Conservation (phyloP, 2,888 invertebrate genomes). For the Macropis europaea region DNA sequence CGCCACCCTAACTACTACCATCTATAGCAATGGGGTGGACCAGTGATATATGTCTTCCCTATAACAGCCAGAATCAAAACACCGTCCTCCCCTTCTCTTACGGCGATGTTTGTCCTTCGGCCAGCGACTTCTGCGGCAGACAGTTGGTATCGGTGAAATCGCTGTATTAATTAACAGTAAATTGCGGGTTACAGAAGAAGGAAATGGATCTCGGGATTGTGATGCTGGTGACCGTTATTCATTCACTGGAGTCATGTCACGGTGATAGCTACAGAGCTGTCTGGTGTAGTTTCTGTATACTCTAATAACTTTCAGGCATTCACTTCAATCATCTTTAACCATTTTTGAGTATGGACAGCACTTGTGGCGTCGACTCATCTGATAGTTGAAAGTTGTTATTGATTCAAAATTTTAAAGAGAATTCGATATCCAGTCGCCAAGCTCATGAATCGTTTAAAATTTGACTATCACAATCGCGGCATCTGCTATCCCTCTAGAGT, state of each 20-base stretch:
- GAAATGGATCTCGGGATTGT: conserved; percentile 4
- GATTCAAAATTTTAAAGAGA: too few species aligned
- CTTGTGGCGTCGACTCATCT: too few species aligned
- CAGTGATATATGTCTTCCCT: conserved; percentile 77
- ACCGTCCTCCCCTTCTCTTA: conserved; percentile 62
- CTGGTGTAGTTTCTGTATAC: too few species aligned
- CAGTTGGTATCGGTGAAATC: conserved; percentile 57
- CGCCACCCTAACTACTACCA: conserved; percentile 71
- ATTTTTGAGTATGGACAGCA: too few species aligned
- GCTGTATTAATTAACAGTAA: conserved; percentile 63
- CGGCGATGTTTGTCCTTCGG: conserved; percentile 67
- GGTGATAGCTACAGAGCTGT: background rate
- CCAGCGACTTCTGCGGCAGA: conserved; percentile 47
- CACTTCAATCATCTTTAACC: too few species aligned
- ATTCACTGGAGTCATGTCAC: background rate
- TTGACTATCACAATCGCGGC: too few species aligned
- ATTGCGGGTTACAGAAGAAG: conserved; percentile 17
- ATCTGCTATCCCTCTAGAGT: too few species aligned
- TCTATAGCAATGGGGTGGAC: conserved; percentile 70
- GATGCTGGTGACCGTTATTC: conserved; percentile 14
- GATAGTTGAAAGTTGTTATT: too few species aligned
- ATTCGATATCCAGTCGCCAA: too few species aligned
- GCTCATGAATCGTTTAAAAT: too few species aligned
- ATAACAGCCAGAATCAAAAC: conserved; percentile 78
- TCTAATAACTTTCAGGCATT: too few species aligned